Evolutionary conservation across 1,140 invertebrate genomes (phyloP), one percentile per base, ranked within the genome.

Genomic region (Nylanderia fulva): DNA sequence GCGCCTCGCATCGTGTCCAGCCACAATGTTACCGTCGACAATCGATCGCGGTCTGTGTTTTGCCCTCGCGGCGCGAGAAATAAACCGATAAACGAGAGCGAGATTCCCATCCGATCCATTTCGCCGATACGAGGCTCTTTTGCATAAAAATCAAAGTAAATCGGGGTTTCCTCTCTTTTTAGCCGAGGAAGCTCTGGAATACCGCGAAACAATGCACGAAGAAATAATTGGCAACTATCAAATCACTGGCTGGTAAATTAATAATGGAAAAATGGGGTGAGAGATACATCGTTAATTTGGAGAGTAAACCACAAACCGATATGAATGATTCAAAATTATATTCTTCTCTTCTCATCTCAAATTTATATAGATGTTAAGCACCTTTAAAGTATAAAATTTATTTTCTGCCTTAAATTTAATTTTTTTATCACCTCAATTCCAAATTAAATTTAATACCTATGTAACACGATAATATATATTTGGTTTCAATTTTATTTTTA

Each of bases 11-110:
- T 74, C 69, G 29, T 39, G 21, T 36, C 74, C 33, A 21, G 45
- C 36, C 63, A 58, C 77, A 58, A 80, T 71, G 64, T 80, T 56
- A 24, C 77, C 48, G 64, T 52, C 48, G 63, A 79, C 63, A 36
- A 68, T 79, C 36, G 48, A 52, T 45, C 64, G 77, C 48, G 48
- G n/a, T n/a, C 61, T 29, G 33, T 36, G 69, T 80, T 80, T 80
- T 80, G 48, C 64, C 15, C 15, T 48, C 52, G 13, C 36, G 52
- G 24, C 42, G 60, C 61, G 75, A 8, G 71, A 82, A 80, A 82
- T 72, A 66, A n/a, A 82, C 8, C 29, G 77, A 82, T 71, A 82
- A 15, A 71, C 52, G 36, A 33, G 60, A 1, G 36, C 33, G 8
- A 11, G 13, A 68, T 33, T 29, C 45, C n/a, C 33, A n/a, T n/a